phyloP scores from a whole-genome alignment of 2,797 vertebrate species.

The Ceryle rudis region DNA sequence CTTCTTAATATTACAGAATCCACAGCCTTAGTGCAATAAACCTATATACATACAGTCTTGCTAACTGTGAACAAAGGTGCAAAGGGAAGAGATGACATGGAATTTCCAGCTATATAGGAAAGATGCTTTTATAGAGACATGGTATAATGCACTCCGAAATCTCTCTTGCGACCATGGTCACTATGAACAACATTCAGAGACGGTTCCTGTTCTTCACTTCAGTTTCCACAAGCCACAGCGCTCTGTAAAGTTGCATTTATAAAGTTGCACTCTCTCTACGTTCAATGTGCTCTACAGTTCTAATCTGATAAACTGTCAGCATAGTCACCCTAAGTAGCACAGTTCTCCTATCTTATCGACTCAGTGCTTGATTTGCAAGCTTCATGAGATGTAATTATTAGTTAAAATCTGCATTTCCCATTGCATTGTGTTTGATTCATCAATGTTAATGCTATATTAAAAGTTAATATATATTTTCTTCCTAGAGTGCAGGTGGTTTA shows the following conservation, averaged over 20 bases:
- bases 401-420: background rate
- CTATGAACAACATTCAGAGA: no score
- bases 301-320: background rate
- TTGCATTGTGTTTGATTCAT: background rate
- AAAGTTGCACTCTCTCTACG: background rate
- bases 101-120: background rate
- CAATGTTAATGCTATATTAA: background rate
- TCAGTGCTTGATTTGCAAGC: background rate
- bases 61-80: background rate
- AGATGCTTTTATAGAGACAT: background rate
- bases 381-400: background rate
- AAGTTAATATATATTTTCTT: background rate
- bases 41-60: fast-evolving
- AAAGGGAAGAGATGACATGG: background rate
- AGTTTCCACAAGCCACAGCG: background rate
- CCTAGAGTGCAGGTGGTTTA: background rate
- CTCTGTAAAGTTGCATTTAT: background rate
- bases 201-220: background rate
- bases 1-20: background rate
- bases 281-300: background rate
- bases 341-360: background rate
- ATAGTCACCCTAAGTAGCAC: background rate
- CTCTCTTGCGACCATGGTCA: background rate
- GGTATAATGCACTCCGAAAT: background rate
- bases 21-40: background rate